Base-by-base conservation (phyloP, 1,140 invertebrate species). In the Whitmania pigra region DNA sequence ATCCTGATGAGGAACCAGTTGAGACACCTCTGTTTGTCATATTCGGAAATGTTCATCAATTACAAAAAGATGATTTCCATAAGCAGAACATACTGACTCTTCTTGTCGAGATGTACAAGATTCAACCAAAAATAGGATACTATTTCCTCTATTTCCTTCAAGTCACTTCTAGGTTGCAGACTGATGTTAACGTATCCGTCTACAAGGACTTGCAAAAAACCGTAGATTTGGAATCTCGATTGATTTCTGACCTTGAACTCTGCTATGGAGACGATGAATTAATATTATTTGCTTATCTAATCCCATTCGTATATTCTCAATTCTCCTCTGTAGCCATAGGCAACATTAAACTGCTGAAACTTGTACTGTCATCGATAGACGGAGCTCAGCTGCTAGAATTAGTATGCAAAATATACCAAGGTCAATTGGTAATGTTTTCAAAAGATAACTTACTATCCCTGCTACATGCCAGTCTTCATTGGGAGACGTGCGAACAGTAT, bases 401-500 rank as follows among this genome's bases (percentile, higher is more conserved):
- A 67, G 87, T 95, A 66, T 94, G 91, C 82, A 87, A 90, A 77
- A 90, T 96, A 75, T 84, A 95, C 75, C 92, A 94, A 82, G 92
- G 92, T 63, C 89, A 90, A 71, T 78, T 86, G 27, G 77, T 82
- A 27, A 83, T 86, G 80, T 84, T 86, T 75, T 80, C 78, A 53
- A 82, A 85, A 75, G 83, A 83, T 73, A 82, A 81, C 0, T 82
- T 86, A 74, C 75, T 84, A 2, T 79, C 79, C 72, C 78, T 85
- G 31, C 74, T 90, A 77, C 90, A 88, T 75, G 88, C 89, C 17
- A 96, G 90, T 79, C 83, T 97, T 69, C 86, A 87, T 71, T 98
- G 94, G 93, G 94, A 97, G 81, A 95, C 93, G 1, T 92, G 94
- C 77, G 94, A 97, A 81, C 94, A 98, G 79, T 90, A 92, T 79